Percentiles rank a stretch among this genome's conserved stretches.
Evolutionary conservation across 2,797 vertebrate species (phyloP).

Genomic region (Myripristis murdjan): DNA sequence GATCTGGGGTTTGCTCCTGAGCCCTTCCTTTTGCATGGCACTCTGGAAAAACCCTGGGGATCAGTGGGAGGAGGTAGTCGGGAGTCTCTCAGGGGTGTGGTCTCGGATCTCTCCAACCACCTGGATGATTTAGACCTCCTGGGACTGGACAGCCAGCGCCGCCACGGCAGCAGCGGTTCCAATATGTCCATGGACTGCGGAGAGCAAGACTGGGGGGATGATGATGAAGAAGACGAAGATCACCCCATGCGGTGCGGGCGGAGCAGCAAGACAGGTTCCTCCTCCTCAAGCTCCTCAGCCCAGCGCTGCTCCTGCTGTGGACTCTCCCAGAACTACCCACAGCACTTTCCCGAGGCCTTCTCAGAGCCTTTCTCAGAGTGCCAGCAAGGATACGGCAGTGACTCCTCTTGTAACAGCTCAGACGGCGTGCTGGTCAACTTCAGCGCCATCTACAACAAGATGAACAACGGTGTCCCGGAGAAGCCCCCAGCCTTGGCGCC

Average conservation of each 20-base stretch:
- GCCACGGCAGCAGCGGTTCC: conserved; percentile 87
- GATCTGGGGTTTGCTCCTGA: conserved; percentile 79
- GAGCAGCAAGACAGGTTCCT: conserved; percentile 82
- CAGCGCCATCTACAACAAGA: conserved; percentile 96
- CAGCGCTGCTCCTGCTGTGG: conserved; percentile 89
- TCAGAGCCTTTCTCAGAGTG: conserved; percentile 83
- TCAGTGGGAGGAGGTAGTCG: conserved; percentile 76
- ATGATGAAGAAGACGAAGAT: conserved; percentile 83
- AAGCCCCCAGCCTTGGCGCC: conserved; percentile 77
- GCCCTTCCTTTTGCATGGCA: conserved; percentile 90
- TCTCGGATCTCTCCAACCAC: conserved; percentile 70
- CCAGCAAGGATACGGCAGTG: conserved; percentile 91
- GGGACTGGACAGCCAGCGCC: conserved; percentile 82
- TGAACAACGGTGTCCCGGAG: conserved; percentile 87
- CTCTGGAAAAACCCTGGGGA: conserved; percentile 83
- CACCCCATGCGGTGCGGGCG: conserved; percentile 84
- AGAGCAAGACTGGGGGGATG: conserved; percentile 92
- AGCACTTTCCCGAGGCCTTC: conserved; percentile 72
- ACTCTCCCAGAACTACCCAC: conserved; percentile 86
- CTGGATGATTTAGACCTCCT: conserved; percentile 86
- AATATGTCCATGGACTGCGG: conserved; percentile 91
- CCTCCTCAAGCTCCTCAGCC: conserved; percentile 80
- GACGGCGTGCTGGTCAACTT: conserved; percentile 96
- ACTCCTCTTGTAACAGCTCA: conserved; percentile 97
- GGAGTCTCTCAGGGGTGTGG: conserved; percentile 66